Conservation (phyloP, 2,797 vertebrate species). For the Pseudochirops corinnae region DNA sequence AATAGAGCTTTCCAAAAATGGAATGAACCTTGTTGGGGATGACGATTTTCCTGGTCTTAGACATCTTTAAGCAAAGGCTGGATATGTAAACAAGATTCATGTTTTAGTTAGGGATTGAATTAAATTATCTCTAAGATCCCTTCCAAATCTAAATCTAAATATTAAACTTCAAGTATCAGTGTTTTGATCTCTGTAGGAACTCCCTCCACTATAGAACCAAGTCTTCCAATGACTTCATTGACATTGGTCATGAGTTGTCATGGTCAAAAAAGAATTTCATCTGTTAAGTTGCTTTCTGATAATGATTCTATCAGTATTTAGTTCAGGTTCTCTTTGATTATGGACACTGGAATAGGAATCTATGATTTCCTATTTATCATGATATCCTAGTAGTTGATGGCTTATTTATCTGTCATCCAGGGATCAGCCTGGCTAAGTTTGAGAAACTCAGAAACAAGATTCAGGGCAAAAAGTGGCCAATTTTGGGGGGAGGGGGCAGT, state of each 20-base stretch:
- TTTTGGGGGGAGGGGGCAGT: background rate
- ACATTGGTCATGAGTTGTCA: background rate
- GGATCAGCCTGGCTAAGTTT: background rate
- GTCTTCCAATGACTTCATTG: background rate
- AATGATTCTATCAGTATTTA: background rate
- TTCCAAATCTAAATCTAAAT: background rate
- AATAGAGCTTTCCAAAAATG: background rate
- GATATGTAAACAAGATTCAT: background rate
- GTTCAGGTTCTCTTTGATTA: background rate
- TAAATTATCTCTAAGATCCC: background rate
- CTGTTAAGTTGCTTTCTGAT: background rate
- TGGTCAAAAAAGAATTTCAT: background rate
- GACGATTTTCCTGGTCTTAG: background rate
- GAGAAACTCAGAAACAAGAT: background rate
- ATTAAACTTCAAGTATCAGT: background rate
- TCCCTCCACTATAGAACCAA: background rate
- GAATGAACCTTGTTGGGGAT: background rate
- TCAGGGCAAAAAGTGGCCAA: background rate
- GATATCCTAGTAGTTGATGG: background rate
- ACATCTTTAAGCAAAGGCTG: background rate
- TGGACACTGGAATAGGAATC: background rate
- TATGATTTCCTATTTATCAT: background rate
- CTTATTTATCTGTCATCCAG: background rate
- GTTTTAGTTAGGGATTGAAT: background rate
- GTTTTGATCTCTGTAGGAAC: background rate